Base-by-base conservation (phyloP, 2,797 vertebrate species). In the Cyprinella venusta region DNA sequence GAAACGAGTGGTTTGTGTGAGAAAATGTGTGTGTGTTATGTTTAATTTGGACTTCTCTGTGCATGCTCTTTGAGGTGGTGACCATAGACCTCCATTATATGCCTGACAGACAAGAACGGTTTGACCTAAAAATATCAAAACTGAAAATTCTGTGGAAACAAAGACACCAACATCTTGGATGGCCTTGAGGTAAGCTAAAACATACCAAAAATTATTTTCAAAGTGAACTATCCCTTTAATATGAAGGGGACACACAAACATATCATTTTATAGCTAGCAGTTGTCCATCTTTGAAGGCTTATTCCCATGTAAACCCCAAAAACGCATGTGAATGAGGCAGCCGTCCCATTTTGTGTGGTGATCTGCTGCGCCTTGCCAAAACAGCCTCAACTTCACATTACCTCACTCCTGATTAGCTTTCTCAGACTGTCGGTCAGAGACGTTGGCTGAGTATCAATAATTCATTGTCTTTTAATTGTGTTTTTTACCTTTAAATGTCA, bases 401-500 rank as follows among this genome's bases (percentile, higher is more conserved):
- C 63, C 50, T 61, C 42, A 75, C 42, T 59, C 61, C 83, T 81
- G 76, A 74, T 85, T 81, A 84, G 80, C 85, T 83, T 82, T 90
- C 76, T 86, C 79, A 89, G 79, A 79, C 87, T 81, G 71, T 70
- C 81, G 72, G 86, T 91, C 76, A 84, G 81, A 86, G 89, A 87
- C 86, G 56, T 88, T 86, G 86, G 86, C 85, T 81, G 75, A 86
- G 85, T 86, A 85, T 88, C 82, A 88, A 84, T 87, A 85, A 90
- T 90, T 88, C 87, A 87, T 85, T 63, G 85, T 54, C 65, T 68
- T 86, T 81, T 90, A 90, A 90, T 90, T 90, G 88, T 89, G 83
- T 88, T 90, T 88, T 89, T 86, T 87, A 88, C 86, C 83, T 88
- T 85, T 85, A 89, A 90, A 90, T 90, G 88, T 89, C 86, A 89